These are phyloP conservation scores for Cyrtodaria siliqua DNA, from an alignment of 2,888 invertebrate species.

Conservation along the genomic window DNA sequence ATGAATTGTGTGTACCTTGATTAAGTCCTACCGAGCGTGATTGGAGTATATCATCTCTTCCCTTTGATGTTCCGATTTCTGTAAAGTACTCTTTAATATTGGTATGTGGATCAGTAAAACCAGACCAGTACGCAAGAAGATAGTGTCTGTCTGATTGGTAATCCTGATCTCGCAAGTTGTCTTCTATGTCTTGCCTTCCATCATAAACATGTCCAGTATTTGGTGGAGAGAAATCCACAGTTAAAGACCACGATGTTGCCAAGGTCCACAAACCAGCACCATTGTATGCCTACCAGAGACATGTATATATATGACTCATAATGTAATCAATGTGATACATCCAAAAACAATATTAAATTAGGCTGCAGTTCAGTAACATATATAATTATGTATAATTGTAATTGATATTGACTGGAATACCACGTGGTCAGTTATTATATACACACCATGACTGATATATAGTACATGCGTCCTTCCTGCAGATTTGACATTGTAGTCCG, in stretches of 20 bases:
- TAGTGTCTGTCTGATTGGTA: slow-evolving; percentile 31
- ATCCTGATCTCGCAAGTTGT: slow-evolving; percentile 41
- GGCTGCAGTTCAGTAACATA: too few species aligned
- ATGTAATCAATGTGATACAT: too few species aligned
- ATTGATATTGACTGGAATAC: too few species aligned
- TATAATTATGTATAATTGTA: too few species aligned
- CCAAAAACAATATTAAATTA: too few species aligned
- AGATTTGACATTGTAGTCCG: too few species aligned
- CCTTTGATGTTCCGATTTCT: slow-evolving; percentile 50
- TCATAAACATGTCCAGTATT: slow-evolving; percentile 59
- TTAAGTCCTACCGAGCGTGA: slow-evolving; percentile 45
- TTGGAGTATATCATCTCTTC: slow-evolving; percentile 51
- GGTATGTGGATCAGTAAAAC: slow-evolving; percentile 64
- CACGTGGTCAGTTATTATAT: too few species aligned
- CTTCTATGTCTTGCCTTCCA: slow-evolving; percentile 18
- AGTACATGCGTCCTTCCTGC: too few species aligned
- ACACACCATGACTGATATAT: too few species aligned
- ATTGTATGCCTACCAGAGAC: slow-evolving; percentile 60
- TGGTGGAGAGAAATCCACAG: slow-evolving; percentile 60
- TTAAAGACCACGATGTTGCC: slow-evolving; percentile 61
- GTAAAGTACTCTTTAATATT: slow-evolving; percentile 54
- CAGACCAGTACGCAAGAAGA: slow-evolving; percentile 57
- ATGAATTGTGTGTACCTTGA: too few species aligned
- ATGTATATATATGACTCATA: too few species aligned
- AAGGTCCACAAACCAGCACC: slow-evolving; percentile 50